phyloP scores from a whole-genome alignment of 1,140 invertebrate genomes.

The Galleria mellonella region DNA sequence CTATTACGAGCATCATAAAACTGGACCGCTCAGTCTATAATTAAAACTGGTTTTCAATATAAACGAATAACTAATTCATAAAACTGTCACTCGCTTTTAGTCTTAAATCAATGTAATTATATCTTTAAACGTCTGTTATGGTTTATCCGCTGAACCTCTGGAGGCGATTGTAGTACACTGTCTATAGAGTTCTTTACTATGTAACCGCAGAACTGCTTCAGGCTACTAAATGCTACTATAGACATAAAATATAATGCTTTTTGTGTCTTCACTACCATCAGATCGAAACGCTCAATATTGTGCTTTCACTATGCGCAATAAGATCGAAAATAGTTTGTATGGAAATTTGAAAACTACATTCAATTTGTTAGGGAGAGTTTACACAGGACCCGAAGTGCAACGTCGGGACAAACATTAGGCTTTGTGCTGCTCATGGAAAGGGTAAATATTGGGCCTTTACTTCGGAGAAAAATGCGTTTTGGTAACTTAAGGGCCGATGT shows the following conservation, averaged over 20 bases:
- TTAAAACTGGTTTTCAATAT: slow-evolving; percentile 3
- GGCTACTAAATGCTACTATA: slow-evolving; percentile 68
- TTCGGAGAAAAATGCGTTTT: slow-evolving; percentile 69
- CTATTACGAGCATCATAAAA: background rate
- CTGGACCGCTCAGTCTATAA: background rate
- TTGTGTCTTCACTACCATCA: slow-evolving; percentile 39
- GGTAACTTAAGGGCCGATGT: slow-evolving; percentile 50
- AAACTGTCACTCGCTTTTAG: slow-evolving; percentile 25
- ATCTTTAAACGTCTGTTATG: slow-evolving; percentile 40
- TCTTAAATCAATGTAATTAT: slow-evolving; percentile 55
- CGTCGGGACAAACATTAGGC: slow-evolving; percentile 59
- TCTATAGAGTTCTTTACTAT: slow-evolving; percentile 42
- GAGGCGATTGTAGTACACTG: slow-evolving; percentile 36
- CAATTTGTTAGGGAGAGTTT: slow-evolving; percentile 66
- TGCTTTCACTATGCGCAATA: slow-evolving; percentile 21
- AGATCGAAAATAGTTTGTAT: slow-evolving; percentile 22
- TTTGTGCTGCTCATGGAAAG: slow-evolving; percentile 63
- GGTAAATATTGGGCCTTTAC: slow-evolving; percentile 62
- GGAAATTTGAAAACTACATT: slow-evolving; percentile 28
- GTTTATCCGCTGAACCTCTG: slow-evolving; percentile 41
- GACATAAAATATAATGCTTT: slow-evolving; percentile 55
- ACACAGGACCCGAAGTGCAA: slow-evolving; percentile 69
- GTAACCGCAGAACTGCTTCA: slow-evolving; percentile 52
- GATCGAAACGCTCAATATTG: slow-evolving; percentile 13
- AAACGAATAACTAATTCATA: slow-evolving; percentile 30